Base-by-base conservation (phyloP, 92 coral and sea anemone genomes). In the Isaurus tuberculatus region DNA sequence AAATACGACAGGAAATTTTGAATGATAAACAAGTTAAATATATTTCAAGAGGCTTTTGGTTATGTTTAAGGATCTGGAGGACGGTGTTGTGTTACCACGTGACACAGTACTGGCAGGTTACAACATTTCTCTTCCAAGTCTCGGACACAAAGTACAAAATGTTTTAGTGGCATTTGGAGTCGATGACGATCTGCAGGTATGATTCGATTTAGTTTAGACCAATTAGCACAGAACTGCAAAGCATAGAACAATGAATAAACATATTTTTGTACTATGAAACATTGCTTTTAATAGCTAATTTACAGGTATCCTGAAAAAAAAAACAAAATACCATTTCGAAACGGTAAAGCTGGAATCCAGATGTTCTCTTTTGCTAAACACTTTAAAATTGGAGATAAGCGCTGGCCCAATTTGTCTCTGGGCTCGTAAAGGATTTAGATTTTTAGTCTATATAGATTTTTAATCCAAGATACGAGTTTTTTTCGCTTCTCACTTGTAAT, bases 111-210 rank as follows among this genome's bases (percentile, higher is more conserved):
- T 93, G 29, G 87, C 92, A 25, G 95, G 88, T 13, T 93, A 85
- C 80, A 89, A 77, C 68, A 75, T 93, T 19, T 89, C 88, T 11
- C 87, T 93, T 17, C 90, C 91, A 30, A 86, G 85, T 23, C 69
- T 93, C 33, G 69, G 85, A 64, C 87, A 85, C n/a, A 86, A 89
- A 4, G 68, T 66, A 0, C 87, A 71, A 34, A 89, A 88, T 25
- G 87, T 90, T 5, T 64, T 94, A 85, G 97, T 89, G 72, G 93
- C 90, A 43, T 90, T 94, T 83, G 99, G 99, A 26, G 90, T 96
- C 58, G 81, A 90, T 49, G 99, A 96, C 60, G 86, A 88, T 20
- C 84, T 94, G 31, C 92, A 96, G 91, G 99, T 95, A 65, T 17
- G 89, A 25, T 10, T 61, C 5, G 14, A 8, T 26, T 63, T 29